Evolutionary conservation across 2,797 vertebrate genomes (phyloP).

Genomic region (Macroramphosus scolopax): DNA sequence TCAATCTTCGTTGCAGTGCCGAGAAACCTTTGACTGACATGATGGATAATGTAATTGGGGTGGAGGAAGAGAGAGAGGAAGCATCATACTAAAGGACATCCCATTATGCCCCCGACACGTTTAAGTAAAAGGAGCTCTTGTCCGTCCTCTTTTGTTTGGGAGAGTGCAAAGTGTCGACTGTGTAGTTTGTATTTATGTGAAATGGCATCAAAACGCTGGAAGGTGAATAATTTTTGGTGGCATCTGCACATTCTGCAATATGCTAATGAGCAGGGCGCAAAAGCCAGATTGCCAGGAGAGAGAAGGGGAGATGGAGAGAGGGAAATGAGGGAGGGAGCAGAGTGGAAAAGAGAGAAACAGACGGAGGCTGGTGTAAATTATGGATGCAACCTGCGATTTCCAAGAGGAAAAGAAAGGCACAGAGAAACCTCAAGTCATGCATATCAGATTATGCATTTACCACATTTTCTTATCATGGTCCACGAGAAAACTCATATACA

Average conservation of each 20-base stretch:
- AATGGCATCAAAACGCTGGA: slow-evolving; percentile 70
- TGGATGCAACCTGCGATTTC: slow-evolving; percentile 81
- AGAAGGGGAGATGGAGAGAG: slow-evolving; percentile 59
- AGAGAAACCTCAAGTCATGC: slow-evolving; percentile 81
- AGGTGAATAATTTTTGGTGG: slow-evolving; percentile 78
- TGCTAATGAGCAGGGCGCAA: slow-evolving; percentile 78
- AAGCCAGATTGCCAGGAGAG: slow-evolving; percentile 77
- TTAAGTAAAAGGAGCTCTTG: background rate
- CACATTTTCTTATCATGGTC: slow-evolving; percentile 79
- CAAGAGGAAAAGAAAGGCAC: slow-evolving; percentile 77
- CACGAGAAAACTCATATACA: slow-evolving; percentile 72
- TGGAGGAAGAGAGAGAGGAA: slow-evolving; percentile 47
- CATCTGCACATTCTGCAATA: slow-evolving; percentile 81
- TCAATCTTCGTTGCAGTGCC: slow-evolving; percentile 40
- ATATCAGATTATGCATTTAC: slow-evolving; percentile 81
- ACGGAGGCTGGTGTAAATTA: slow-evolving; percentile 79
- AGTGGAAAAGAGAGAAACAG: slow-evolving; percentile 71
- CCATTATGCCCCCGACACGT: slow-evolving; percentile 13
- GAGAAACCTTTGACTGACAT: slow-evolving; percentile 47
- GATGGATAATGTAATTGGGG: slow-evolving; percentile 58
- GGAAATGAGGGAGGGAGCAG: slow-evolving; percentile 46
- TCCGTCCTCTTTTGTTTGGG: slow-evolving; percentile 51
- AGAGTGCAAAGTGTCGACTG: slow-evolving; percentile 63
- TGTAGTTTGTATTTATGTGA: slow-evolving; percentile 68
- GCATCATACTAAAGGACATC: slow-evolving; percentile 25